Percentiles rank a stretch among this genome's conserved stretches.
These are phyloP conservation scores for Papilio machaon DNA, from an alignment of 1,140 invertebrate genomes.

Conservation along the genomic window DNA sequence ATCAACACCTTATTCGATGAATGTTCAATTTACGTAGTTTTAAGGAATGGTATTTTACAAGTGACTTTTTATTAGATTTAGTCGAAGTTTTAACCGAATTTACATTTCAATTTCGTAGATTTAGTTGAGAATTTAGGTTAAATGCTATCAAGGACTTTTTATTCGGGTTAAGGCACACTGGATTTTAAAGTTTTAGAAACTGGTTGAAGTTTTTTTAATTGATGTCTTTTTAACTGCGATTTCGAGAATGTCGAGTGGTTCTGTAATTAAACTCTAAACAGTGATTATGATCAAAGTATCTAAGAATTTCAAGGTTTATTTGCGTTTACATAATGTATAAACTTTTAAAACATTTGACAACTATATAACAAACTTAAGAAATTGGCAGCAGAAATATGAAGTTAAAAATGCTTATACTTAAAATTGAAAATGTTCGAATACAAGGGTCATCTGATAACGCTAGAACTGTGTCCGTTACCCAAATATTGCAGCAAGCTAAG, in stretches of 20 bases:
- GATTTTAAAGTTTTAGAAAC: background rate
- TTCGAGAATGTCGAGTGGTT: background rate
- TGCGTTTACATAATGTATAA: background rate
- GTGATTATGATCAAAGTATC: background rate
- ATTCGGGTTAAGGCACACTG: slow-evolving; percentile 27
- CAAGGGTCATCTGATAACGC: too few relatives aligned
- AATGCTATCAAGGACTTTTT: slow-evolving; percentile 34
- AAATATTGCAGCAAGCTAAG: background rate
- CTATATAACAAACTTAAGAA: too few relatives aligned
- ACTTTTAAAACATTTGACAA: too few relatives aligned
- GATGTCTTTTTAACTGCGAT: slow-evolving; percentile 2
- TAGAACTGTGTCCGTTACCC: too few relatives aligned
- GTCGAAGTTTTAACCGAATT: slow-evolving; percentile 4
- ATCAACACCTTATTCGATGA: background rate
- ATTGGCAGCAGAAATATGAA: too few relatives aligned
- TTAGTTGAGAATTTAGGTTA: slow-evolving; percentile 28
- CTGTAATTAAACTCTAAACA: background rate
- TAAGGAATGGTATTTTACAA: slow-evolving; percentile 6
- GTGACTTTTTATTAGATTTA: slow-evolving; percentile 30
- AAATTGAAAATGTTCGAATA: too few relatives aligned
- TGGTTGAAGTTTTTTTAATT: slow-evolving; percentile 8
- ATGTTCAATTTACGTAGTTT: background rate
- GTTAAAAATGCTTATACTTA: too few relatives aligned
- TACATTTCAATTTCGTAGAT: slow-evolving; percentile 19
- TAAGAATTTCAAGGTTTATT: background rate